Conservation (phyloP, 2,888 invertebrate species). For the Eilema caniola region DNA sequence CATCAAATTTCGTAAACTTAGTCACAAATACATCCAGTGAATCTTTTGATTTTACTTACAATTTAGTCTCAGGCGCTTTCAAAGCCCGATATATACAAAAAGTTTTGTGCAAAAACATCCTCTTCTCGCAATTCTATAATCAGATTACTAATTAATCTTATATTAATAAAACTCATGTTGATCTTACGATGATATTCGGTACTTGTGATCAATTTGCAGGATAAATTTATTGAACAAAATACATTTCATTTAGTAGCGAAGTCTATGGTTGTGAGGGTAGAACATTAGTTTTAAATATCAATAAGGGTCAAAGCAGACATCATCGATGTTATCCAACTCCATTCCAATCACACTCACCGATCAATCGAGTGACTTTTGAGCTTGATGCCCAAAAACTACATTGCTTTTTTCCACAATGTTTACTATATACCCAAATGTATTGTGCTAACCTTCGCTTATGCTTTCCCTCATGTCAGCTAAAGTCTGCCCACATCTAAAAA, state of each 20-base stretch:
- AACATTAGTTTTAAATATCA: neutral
- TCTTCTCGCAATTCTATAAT: conserved; percentile 20
- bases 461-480: too few relatives aligned
- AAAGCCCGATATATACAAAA: conserved; percentile 6
- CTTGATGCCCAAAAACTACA: neutral
- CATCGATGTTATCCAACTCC: neutral
- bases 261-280: neutral
- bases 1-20: neutral
- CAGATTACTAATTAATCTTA: conserved; percentile 20
- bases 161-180: conserved; percentile 3
- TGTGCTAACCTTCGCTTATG: too few relatives aligned
- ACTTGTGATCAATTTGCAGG: neutral
- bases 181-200: neutral
- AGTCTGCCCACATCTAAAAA: too few relatives aligned
- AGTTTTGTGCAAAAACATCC: conserved; percentile 42
- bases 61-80: conserved; percentile 5
- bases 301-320: neutral
- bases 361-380: neutral
- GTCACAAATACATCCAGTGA: neutral
- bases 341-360: neutral
- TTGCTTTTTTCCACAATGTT: neutral
- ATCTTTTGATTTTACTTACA: conserved; percentile 4
- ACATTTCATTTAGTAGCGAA: neutral
- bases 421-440: too few relatives aligned
- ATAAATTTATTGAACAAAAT: neutral